Evolutionary conservation across 2,888 invertebrate genomes (phyloP).

Genomic region (Lasioglossum morio): DNA sequence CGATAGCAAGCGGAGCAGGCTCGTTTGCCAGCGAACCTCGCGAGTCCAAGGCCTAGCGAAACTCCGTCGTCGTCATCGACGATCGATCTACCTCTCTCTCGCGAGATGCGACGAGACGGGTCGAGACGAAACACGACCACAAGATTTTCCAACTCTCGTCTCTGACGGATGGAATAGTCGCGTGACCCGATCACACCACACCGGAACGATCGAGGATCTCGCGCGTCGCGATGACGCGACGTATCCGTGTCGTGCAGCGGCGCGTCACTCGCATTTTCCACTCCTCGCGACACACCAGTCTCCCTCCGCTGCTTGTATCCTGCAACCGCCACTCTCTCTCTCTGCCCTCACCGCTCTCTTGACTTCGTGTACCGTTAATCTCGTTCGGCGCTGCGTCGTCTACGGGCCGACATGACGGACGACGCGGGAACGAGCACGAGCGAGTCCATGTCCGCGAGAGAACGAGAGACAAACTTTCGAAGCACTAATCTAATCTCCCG

Average conservation of each 20-base stretch:
- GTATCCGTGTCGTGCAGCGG: conserved; percentile 17
- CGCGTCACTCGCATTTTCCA: conserved; percentile 35
- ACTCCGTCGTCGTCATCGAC: conserved; percentile 7
- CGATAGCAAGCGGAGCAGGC: not conserved
- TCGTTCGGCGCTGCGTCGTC: conserved; percentile 18
- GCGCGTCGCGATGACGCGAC: not conserved
- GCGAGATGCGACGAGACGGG: not conserved
- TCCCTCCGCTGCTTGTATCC: not conserved
- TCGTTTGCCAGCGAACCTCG: not conserved
- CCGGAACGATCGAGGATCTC: conserved; percentile 13
- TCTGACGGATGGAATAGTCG: not conserved
- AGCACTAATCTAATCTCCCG: not conserved
- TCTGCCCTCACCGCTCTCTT: no score
- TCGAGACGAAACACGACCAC: not conserved
- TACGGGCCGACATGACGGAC: conserved; percentile 48
- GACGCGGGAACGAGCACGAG: conserved; percentile 52
- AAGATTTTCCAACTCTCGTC: not conserved
- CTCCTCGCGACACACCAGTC: not conserved
- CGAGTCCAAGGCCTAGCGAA: conserved; percentile 23
- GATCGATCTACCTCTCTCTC: conserved; percentile 36
- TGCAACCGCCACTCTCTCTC: not conserved
- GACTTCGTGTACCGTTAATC: conserved; percentile 14
- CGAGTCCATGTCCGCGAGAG: conserved; percentile 61
- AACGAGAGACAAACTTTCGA: not conserved
- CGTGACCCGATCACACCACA: conserved; percentile 38